Evolutionary conservation across 1,140 invertebrate genomes (phyloP), one percentile per base, ranked within the genome.

Genomic region (Aphelenchoides avenae): DNA sequence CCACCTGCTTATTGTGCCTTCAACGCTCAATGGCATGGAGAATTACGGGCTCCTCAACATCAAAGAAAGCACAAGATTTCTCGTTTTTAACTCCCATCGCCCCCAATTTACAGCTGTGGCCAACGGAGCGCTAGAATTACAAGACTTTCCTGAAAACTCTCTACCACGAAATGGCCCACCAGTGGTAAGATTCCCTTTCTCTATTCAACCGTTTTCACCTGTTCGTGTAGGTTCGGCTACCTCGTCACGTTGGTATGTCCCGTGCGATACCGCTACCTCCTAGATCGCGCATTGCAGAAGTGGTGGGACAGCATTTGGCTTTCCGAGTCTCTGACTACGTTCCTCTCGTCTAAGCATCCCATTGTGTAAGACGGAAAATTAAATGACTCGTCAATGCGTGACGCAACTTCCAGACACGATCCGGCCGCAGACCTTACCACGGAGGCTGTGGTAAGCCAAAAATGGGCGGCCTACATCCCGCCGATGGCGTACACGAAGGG

Each of bases 221-320:
- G n/a, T n/a, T n/a, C n/a, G n/a, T n/a, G 53, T 15, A 1, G 40
- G 40, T 66, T 68, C 31, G 66, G 66, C 9, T 64, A 66, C 65
- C 40, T 67, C n/a, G 63, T 64, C 22, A 57, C 62, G 13, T 30
- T 62, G 50, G 37, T 57, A 18, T 24, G 33, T 40, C 26, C 7
- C 20, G 20, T n/a, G 18, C 4, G 13, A 13, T 13, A 29, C 20
- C 15, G 9, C 31, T 5, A 3, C 6, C 24, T 1, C 22, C 26
- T 5, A 7, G 37, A 33, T 56, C 31, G 26, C 13, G 15, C 7
- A 9, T 39, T 22, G 13, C 15, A 22, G 50, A 27, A 52, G 5
- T 64, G 53, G 39, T 66, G 64, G 64, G 20, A 51, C 26, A 42
- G 60, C 26, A 69, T 66, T 27, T 66, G 64, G 64, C 53, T 66